These are phyloP conservation scores for Cheilinus undulatus DNA, from an alignment of 2,113 vertebrate genomes.

Conservation along the genomic window DNA sequence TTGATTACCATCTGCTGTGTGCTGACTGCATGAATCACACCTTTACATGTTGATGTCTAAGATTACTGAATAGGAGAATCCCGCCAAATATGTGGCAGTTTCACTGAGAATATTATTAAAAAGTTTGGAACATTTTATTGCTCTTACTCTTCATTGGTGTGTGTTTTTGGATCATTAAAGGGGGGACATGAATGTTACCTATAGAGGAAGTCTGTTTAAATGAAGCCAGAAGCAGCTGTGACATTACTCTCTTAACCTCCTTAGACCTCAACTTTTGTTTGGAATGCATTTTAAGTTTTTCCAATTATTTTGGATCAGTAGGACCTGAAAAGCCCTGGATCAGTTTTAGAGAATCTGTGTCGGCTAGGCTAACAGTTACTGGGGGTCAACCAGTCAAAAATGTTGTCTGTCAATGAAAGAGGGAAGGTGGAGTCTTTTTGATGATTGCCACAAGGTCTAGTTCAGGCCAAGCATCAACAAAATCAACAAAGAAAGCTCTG, in stretches of 20 bases:
- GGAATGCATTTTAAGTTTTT: too few species aligned
- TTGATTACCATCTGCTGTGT: constrained; percentile 46
- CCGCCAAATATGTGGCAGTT: background rate
- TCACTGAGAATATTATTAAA: background rate
- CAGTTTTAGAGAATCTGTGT: too few species aligned
- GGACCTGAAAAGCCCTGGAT: too few species aligned
- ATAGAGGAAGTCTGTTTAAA: background rate
- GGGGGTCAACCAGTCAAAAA: too few species aligned
- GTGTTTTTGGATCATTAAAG: background rate
- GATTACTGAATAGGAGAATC: constrained; percentile 21
- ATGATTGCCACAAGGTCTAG: too few species aligned
- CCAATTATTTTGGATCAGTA: too few species aligned
- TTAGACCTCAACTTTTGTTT: too few species aligned
- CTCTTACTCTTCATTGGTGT: background rate
- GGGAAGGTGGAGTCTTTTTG: too few species aligned
- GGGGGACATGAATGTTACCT: background rate
- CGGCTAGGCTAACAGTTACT: too few species aligned
- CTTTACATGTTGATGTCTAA: constrained; percentile 19
- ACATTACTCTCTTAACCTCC: background rate
- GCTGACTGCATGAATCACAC: constrained; percentile 54
- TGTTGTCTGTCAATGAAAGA: too few species aligned
- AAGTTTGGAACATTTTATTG: background rate
- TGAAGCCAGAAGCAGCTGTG: background rate
- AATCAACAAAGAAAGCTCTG: too few species aligned
- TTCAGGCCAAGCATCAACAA: too few species aligned